A percentile compares a stretch with the other conserved stretches of the same genome.
phyloP scores from a whole-genome alignment of 2,888 invertebrate species.

The Crepidodera aurea region DNA sequence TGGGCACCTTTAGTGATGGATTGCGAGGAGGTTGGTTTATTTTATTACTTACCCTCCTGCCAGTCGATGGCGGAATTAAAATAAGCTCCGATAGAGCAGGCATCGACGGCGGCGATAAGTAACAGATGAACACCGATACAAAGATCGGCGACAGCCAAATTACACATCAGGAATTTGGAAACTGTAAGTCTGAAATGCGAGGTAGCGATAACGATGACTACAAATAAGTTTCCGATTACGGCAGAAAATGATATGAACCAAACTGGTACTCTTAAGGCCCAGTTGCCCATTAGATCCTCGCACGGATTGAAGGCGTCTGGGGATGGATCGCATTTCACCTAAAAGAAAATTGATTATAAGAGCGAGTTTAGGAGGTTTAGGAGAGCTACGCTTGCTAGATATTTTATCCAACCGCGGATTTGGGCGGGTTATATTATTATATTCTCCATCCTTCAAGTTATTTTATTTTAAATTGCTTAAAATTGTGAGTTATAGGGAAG shows the following conservation, averaged over 20 bases:
- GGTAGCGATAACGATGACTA: constrained; percentile 67
- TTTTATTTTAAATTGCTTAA: no score
- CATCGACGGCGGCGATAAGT: constrained; percentile 69
- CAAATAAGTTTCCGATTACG: constrained; percentile 71
- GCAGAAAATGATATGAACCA: constrained; percentile 70
- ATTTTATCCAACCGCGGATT: no score
- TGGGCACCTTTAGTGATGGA: no score
- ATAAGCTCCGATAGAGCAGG: constrained; percentile 70
- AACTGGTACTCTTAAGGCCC: constrained; percentile 66
- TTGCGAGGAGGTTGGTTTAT: no score
- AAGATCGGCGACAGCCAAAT: constrained; percentile 73
- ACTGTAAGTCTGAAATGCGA: constrained; percentile 63
- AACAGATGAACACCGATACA: constrained; percentile 73
- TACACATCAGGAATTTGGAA: constrained; percentile 71
- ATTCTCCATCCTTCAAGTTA: no score
- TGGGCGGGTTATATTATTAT: no score
- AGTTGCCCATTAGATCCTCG: constrained; percentile 71
- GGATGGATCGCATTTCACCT: constrained; percentile 64
- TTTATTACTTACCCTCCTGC: constrained; percentile 68
- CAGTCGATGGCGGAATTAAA: constrained; percentile 74
- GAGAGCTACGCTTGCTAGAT: no score
- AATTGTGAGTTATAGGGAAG: no score
- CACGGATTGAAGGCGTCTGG: constrained; percentile 72
- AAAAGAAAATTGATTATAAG: no score
- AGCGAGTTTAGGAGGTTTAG: no score